Percentiles rank a stretch among this genome's conserved stretches.
These are phyloP conservation scores for Melanerpes aurifrons DNA, from an alignment of 2,113 vertebrate species.

Conservation along the genomic window DNA sequence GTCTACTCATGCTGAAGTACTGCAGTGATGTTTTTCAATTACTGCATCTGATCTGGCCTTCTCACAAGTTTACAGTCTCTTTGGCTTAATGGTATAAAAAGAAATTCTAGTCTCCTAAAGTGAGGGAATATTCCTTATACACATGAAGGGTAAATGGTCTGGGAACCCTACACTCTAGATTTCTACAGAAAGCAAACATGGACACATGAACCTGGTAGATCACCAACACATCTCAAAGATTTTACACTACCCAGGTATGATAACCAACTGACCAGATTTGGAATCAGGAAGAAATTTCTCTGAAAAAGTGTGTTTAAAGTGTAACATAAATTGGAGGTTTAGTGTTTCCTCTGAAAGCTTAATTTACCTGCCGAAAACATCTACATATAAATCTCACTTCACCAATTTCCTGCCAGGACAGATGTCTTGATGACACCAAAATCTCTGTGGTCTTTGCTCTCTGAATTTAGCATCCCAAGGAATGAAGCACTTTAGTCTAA, in stretches of 20 bases:
- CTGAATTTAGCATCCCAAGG: background rate
- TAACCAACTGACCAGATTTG: background rate
- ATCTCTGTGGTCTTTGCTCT: background rate
- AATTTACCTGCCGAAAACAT: background rate
- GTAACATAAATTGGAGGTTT: background rate
- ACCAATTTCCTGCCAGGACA: background rate
- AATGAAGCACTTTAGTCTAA: background rate
- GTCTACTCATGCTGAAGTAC: background rate
- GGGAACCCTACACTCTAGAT: background rate
- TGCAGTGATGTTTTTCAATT: background rate
- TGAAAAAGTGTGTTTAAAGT: background rate
- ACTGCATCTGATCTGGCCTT: background rate
- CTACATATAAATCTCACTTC: rapidly evolving
- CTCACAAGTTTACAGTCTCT: background rate
- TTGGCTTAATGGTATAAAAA: background rate
- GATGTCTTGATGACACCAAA: background rate
- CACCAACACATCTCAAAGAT: background rate
- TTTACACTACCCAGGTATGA: background rate
- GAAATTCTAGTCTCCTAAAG: background rate
- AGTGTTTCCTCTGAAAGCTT: background rate
- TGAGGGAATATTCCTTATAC: background rate
- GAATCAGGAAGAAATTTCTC: background rate
- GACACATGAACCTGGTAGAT: background rate
- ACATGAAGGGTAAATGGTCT: background rate
- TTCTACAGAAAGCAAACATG: background rate